These are phyloP conservation scores for Coenobita brevimanus DNA, from an alignment of 1,140 invertebrate genomes.

Conservation along the genomic window DNA sequence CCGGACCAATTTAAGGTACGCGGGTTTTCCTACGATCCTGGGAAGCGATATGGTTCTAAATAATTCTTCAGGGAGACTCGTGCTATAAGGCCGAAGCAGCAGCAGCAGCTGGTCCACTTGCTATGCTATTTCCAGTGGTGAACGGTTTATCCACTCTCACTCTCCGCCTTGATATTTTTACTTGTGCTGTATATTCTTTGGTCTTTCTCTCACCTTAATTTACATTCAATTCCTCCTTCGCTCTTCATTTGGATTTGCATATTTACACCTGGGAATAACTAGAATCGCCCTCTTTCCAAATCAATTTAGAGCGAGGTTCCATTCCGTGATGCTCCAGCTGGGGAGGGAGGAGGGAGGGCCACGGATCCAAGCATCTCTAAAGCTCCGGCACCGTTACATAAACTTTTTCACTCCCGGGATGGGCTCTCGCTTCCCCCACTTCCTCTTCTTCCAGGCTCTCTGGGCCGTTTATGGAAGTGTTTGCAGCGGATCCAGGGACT, in stretches of 20 bases:
- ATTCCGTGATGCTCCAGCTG: conserved; percentile 20
- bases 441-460: conserved; percentile 37
- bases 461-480: conserved; percentile 48
- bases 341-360: not conserved
- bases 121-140: not conserved
- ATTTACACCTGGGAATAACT: conserved; percentile 37
- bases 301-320: conserved; percentile 28
- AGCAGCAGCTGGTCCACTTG: no score
- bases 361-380: conserved; percentile 16
- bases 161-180: no score
- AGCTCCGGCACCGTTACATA: conserved; percentile 28
- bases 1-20: conserved; percentile 54
- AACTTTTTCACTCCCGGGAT: conserved; percentile 37
- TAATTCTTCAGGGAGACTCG: conserved; percentile 39
- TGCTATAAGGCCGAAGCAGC: conserved; percentile 11
- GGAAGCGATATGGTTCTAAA: conserved; percentile 58
- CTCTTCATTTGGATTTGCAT: conserved; percentile 3
- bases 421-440: conserved; percentile 36
- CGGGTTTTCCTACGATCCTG: conserved; percentile 58
- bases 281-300: conserved; percentile 25
- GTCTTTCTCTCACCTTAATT: not conserved
- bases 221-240: conserved; percentile 20
- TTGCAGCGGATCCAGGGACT: conserved; percentile 37
- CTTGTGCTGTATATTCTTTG: not conserved
- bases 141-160: no score